Base-by-base conservation (phyloP, 2,888 invertebrate species). In the Drosophila picticornis region DNA sequence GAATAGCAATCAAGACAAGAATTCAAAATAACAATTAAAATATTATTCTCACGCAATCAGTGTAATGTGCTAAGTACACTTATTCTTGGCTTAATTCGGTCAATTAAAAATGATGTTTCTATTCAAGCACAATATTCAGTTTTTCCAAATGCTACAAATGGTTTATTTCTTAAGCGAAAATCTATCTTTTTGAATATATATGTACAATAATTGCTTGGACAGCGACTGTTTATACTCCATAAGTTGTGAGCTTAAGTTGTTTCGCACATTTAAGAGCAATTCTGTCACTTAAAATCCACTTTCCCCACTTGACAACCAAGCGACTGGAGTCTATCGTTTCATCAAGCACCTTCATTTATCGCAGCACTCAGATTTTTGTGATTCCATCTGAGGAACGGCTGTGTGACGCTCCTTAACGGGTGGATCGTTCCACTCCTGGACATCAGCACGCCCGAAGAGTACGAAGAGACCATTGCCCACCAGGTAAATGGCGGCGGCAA, bases 371-470 rank as follows among this genome's bases (percentile, higher is more conserved):
- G 27, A 19, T 13, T 52, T 69, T 38, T 91, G 91, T 9, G 91
- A 89, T 69, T 92, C 91, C 51, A 91, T 75, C n/a, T 87, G 88
- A 5, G 69, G 72, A 4, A 83, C 79, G 25, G 92, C 83, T 56
- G 80, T 88, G 27, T 91, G 91, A 16, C 77, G 70, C 0, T 64
- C 62, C 46, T 82, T 83, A 4, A 80, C 58, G 25, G 81, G 75
- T 0, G 94, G 94, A 77, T 95, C 94, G 77, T 96, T 96, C 97
- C 97, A 97, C 2, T 94, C 90, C 90, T 97, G 97, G 3, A 94
- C 93, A 69, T 95, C 94, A 4, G 95, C 95, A 58, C 95, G 95
- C 31, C 96, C 95, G 90, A 96, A 97, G 5, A 96, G 86, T 2
- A 96, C 87, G 91, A 96, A 97, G 83, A 96, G 94, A 16, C 96